These are phyloP conservation scores for Malurus leucopterus DNA, from an alignment of 2,797 vertebrate genomes.

Conservation along the genomic window DNA sequence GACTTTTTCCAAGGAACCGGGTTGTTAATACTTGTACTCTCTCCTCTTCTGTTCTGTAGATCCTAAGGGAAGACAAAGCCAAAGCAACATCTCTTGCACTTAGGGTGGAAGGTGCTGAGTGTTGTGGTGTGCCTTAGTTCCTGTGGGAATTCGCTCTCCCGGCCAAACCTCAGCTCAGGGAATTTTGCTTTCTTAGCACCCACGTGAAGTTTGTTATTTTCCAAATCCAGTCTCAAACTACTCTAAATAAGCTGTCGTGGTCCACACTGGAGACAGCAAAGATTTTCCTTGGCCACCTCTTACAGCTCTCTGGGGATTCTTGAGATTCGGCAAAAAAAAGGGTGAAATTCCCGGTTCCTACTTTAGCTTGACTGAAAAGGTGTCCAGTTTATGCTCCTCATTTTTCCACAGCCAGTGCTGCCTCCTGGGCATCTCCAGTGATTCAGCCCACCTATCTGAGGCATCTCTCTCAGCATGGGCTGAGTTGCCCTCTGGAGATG, in stretches of 20 bases:
- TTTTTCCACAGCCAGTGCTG: neutral
- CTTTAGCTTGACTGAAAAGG: neutral
- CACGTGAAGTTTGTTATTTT: neutral
- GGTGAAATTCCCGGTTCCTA: neutral
- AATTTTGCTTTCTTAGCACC: slow-evolving; percentile 27
- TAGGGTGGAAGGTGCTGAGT: slow-evolving; percentile 37
- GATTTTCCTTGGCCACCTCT: neutral
- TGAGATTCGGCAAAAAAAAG: neutral
- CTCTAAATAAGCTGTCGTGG: neutral
- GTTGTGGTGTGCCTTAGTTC: slow-evolving; percentile 56
- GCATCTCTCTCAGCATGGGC: slow-evolving; percentile 44
- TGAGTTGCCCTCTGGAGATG: slow-evolving; percentile 50
- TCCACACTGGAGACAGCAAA: neutral
- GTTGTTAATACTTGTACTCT: slow-evolving; percentile 18
- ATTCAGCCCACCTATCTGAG: slow-evolving; percentile 59
- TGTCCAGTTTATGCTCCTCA: neutral
- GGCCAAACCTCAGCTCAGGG: slow-evolving; percentile 45
- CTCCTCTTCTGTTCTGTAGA: slow-evolving; percentile 19
- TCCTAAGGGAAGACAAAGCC: slow-evolving; percentile 55
- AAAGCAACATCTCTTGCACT: slow-evolving; percentile 11
- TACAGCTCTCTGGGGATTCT: neutral
- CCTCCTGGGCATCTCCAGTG: slow-evolving; percentile 40
- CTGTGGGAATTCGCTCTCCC: slow-evolving; percentile 49
- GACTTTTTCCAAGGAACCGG: slow-evolving; percentile 14
- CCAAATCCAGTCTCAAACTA: neutral